Conservation (phyloP, 2,888 invertebrate species). For the Rambutsinella grinnellia region DNA sequence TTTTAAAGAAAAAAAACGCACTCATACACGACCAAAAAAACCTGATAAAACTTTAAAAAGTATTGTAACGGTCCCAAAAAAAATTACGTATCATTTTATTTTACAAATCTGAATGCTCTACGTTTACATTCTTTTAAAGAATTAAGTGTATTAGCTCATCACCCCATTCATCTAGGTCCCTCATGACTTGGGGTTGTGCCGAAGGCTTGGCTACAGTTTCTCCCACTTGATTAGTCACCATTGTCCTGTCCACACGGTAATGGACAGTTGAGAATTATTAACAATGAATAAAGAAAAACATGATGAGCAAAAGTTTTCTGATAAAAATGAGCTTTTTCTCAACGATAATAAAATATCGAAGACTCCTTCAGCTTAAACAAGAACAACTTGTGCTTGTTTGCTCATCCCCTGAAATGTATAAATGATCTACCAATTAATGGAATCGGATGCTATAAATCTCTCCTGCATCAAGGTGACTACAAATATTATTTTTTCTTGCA, state of each 20-base stretch:
- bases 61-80: no score
- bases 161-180: conserved; percentile 28
- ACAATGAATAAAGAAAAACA: no score
- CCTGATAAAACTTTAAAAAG: no score
- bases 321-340: no score
- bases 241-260: conserved; percentile 40
- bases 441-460: conserved; percentile 52
- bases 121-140: no score
- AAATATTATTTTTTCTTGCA: background rate
- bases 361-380: no score
- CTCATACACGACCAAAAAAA: no score
- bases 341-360: conserved; percentile 12
- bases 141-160: conserved; percentile 36
- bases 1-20: no score
- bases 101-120: no score
- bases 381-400: conserved; percentile 31
- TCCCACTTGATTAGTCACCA: conserved; percentile 54
- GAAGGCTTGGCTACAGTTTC: conserved; percentile 54
- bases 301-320: no score
- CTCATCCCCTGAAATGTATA: conserved; percentile 44
- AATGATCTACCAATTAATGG: conserved; percentile 53
- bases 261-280: no score
- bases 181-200: conserved; percentile 56
- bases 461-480: background rate
- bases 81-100: no score